Conservation (phyloP, 2,888 invertebrate genomes). For the Hirtodrosophila confusa region DNA sequence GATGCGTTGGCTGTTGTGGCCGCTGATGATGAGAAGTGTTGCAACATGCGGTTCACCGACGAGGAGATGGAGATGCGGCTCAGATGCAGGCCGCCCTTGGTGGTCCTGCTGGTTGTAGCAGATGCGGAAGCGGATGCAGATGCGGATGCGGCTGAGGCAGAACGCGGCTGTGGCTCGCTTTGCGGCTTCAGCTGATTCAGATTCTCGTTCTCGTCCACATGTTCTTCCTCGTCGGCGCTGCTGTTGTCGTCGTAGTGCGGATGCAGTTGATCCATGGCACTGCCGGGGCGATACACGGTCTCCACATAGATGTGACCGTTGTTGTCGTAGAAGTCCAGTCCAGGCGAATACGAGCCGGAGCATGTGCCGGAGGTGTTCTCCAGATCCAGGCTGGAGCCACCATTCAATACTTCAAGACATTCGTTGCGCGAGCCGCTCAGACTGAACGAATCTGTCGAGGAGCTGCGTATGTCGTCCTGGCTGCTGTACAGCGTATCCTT, state of each 20-base stretch:
- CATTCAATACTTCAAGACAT: slow-evolving; percentile 57
- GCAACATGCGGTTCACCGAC: slow-evolving; percentile 89
- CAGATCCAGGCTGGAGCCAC: slow-evolving; percentile 80
- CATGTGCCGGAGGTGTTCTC: slow-evolving; percentile 82
- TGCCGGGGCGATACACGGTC: slow-evolving; percentile 65
- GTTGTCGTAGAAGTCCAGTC: slow-evolving; percentile 70
- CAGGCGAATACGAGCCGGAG: slow-evolving; percentile 70
- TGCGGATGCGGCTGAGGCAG: slow-evolving; percentile 52
- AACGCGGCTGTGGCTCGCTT: slow-evolving; percentile 30
- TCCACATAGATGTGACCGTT: slow-evolving; percentile 68
- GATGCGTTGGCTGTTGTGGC: slow-evolving; percentile 84
- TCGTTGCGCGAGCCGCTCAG: slow-evolving; percentile 77
- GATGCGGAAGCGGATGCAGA: slow-evolving; percentile 51
- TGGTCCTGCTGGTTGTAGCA: neutral
- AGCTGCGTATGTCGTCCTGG: slow-evolving; percentile 85
- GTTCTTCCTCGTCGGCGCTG: slow-evolving; percentile 35
- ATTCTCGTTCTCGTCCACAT: slow-evolving; percentile 53
- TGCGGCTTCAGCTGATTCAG: slow-evolving; percentile 25
- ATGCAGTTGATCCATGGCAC: slow-evolving; percentile 69
- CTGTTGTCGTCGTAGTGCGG: slow-evolving; percentile 61
- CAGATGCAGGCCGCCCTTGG: slow-evolving; percentile 65
- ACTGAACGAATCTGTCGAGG: slow-evolving; percentile 83
- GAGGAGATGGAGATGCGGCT: slow-evolving; percentile 85
- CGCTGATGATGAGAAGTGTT: slow-evolving; percentile 86
- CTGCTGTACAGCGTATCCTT: slow-evolving; percentile 82